A percentile compares a stretch with the other conserved stretches of the same genome.
Conservation (phyloP, 2,113 vertebrate species). For the Cyprichromis sp. region DNA sequence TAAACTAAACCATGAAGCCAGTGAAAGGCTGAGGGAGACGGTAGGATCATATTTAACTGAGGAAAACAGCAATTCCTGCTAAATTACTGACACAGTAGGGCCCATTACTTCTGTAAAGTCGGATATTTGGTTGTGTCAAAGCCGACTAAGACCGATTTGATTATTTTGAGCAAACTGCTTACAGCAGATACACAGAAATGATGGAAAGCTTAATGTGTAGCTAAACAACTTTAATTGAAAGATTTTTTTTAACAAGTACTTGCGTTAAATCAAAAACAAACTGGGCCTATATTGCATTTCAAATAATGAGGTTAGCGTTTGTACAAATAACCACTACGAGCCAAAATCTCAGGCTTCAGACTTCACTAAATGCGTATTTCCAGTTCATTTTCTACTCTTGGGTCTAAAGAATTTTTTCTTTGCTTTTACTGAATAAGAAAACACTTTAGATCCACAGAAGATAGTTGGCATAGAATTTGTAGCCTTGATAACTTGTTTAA, state of each 20-base stretch:
- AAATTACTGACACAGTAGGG: conserved; percentile 15
- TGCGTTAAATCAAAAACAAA: neutral
- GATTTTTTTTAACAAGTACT: neutral
- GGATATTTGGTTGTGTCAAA: neutral
- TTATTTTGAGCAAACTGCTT: neutral
- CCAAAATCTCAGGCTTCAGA: neutral
- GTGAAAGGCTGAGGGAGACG: neutral
- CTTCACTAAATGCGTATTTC: neutral
- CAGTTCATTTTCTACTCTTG: neutral
- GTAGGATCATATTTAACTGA: neutral
- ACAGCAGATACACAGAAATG: neutral
- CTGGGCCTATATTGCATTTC: neutral
- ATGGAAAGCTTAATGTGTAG: neutral
- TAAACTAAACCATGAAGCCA: conserved; percentile 9
- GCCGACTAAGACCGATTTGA: neutral
- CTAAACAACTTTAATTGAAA: neutral
- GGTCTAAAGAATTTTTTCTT: neutral
- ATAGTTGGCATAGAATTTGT: neutral
- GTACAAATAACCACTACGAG: neutral
- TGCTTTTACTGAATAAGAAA: neutral
- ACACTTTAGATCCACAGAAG: neutral
- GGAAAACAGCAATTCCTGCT: neutral
- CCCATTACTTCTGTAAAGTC: conserved; percentile 4
- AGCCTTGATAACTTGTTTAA: neutral
- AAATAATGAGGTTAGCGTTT: neutral